Base-by-base conservation (phyloP, 1,140 invertebrate species). In the Agrilus planipennis region DNA sequence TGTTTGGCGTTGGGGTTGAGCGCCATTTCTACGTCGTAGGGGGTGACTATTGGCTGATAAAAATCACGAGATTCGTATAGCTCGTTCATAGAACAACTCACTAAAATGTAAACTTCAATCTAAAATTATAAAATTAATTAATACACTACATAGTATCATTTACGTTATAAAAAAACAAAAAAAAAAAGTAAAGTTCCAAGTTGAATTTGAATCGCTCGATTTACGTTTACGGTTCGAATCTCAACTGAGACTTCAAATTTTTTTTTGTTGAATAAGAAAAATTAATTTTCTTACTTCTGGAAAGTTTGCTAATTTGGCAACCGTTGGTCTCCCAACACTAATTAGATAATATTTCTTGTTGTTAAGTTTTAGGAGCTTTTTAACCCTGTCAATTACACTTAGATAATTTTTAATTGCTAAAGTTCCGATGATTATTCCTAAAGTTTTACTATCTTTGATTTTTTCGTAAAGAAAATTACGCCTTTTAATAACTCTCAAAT, bases 271-370 rank as follows among this genome's bases (percentile, higher is more conserved):
- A n/a, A 11, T 29, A 29, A 29, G 6, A 7, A 6, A 25, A 25
- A 25, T 25, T 6, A 25, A 42, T 19, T 25, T 29, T 51, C 46
- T 60, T 62, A 83, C 80, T 68, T 93, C 88, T 37, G 82, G 75
- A 64, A 93, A 89, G 66, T 97, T 97, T 0, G 89, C 89, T 39
- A 97, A 63, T 65, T 97, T 97, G 1, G 84, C 77, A 28, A 83
- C 77, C 71, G 90, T 95, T 12, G 89, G 79, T 65, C 91, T 91
- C 2, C 91, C 91, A 37, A 96, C 81, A 20, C 84, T 84, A 30
- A 96, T 76, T n/a, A 88, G 80, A 53, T 95, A 94, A 37, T 75
- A 78, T 54, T 88, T 90, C 57, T 91, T 91, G 0, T 80, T 80
- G 25, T 78, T 77, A 25, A 67, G 59, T 53, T 76, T 79, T 1